Evolutionary conservation across 35 echinoderm and acorn worm species (phyloP).

Genomic region (Ptychodera flava): DNA sequence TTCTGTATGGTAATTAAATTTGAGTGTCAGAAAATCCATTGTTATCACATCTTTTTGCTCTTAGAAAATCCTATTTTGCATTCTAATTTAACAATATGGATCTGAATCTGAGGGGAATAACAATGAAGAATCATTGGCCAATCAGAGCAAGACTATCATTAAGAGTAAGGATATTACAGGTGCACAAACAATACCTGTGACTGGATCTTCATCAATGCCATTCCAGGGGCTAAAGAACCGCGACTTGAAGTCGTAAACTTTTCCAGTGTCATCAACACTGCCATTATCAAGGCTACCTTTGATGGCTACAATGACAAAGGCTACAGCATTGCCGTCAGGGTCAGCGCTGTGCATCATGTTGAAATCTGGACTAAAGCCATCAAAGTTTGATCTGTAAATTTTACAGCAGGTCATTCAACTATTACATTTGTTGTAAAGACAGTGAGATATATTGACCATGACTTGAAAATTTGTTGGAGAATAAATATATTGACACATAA

Average conservation of each 20-base stretch:
- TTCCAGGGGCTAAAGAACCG: conserved; percentile 96
- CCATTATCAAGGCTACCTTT: conserved; percentile 66
- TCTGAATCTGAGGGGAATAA: no score
- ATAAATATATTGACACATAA: no score
- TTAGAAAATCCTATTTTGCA: no score
- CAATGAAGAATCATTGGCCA: no score
- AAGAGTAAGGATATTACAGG: not conserved
- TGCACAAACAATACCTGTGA: conserved; percentile 50
- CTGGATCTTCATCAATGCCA: conserved; percentile 81
- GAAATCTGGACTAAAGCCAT: not conserved
- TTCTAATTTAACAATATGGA: no score
- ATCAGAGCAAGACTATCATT: not conserved
- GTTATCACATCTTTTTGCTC: no score
- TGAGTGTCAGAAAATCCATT: no score
- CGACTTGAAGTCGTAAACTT: conserved; percentile 85
- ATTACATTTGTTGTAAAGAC: no score
- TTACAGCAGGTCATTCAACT: no score
- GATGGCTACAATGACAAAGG: conserved; percentile 57
- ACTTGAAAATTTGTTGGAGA: no score
- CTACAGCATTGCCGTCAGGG: not conserved
- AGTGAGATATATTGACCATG: no score
- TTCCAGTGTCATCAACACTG: conserved; percentile 57
- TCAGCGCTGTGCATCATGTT: not conserved
- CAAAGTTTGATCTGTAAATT: not conserved
- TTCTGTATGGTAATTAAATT: no score